Percentiles rank a stretch among this genome's conserved stretches.
Conservation (phyloP, 2,113 vertebrate species). For the Dipodomys merriami region DNA sequence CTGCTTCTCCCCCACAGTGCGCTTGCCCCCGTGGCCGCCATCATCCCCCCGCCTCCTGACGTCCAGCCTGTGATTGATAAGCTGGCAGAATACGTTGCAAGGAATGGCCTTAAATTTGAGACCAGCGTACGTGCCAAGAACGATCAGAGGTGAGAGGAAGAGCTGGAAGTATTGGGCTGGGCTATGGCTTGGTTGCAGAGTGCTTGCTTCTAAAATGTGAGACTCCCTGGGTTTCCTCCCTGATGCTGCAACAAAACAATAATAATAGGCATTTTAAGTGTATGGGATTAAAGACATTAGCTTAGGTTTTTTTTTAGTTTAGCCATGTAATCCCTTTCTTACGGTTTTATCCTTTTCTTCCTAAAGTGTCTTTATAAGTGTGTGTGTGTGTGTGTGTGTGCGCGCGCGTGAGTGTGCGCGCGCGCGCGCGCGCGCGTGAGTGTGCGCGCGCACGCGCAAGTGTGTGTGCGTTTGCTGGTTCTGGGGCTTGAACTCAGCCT, state of each 20-base stretch:
- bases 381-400: no score
- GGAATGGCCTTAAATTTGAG: slow-evolving; percentile 97
- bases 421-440: no score
- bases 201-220: background rate
- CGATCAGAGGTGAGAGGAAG: slow-evolving; percentile 91
- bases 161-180: fast-evolving
- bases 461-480: no score
- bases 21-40: slow-evolving; percentile 89
- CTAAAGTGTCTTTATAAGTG: background rate
- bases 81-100: slow-evolving; percentile 95
- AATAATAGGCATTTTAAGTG: background rate
- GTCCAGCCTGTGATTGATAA: slow-evolving; percentile 99
- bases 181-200: no score
- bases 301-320: background rate
- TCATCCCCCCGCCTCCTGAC: slow-evolving; percentile 98
- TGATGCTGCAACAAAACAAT: background rate
- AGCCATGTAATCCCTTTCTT: background rate
- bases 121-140: slow-evolving; percentile 97
- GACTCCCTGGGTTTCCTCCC: background rate
- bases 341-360: background rate
- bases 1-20: slow-evolving; percentile 79
- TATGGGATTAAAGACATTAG: background rate
- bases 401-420: no score
- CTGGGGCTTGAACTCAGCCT: no score
- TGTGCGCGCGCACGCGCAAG: no score